A percentile compares a stretch with the other conserved stretches of the same genome.
Conservation (phyloP, 1,140 invertebrate species). For the Drosophila orosa region DNA sequence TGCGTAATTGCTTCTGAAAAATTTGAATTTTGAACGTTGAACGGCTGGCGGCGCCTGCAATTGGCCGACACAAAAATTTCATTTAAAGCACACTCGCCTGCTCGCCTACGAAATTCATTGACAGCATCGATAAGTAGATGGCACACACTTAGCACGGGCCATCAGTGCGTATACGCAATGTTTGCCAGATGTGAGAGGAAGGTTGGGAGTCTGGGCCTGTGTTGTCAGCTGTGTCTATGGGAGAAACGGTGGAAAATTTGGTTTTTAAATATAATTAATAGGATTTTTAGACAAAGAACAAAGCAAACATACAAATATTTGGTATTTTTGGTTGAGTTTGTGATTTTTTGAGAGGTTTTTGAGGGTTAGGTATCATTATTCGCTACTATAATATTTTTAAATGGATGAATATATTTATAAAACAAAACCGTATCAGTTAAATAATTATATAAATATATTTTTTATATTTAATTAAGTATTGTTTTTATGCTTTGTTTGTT, state of each 20-base stretch:
- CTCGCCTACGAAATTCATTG: slow-evolving; percentile 40
- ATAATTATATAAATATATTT: not conserved
- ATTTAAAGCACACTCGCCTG: slow-evolving; percentile 17
- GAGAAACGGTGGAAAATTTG: not conserved
- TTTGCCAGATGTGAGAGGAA: not conserved
- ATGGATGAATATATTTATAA: no score
- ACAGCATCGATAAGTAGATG: slow-evolving; percentile 49
- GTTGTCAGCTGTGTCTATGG: not conserved
- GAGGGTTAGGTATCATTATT: no score
- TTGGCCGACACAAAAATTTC: slow-evolving; percentile 40
- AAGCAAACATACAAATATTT: no score
- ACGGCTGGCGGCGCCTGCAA: slow-evolving; percentile 15
- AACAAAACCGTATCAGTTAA: no score
- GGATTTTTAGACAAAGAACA: not conserved
- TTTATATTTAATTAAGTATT: no score
- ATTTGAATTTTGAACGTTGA: slow-evolving; percentile 50
- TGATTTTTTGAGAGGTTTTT: not conserved
- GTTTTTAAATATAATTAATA: not conserved
- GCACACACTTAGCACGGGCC: slow-evolving; percentile 15
- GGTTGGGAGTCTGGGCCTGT: no score
- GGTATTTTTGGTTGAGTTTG: not conserved
- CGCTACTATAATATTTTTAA: no score
- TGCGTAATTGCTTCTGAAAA: slow-evolving; percentile 64
- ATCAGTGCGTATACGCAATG: slow-evolving; percentile 49
- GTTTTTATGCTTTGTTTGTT: no score